A percentile compares a stretch with the other conserved stretches of the same genome.
Conservation (phyloP, 2,797 vertebrate species). For the Lophotriccus pileatus region DNA sequence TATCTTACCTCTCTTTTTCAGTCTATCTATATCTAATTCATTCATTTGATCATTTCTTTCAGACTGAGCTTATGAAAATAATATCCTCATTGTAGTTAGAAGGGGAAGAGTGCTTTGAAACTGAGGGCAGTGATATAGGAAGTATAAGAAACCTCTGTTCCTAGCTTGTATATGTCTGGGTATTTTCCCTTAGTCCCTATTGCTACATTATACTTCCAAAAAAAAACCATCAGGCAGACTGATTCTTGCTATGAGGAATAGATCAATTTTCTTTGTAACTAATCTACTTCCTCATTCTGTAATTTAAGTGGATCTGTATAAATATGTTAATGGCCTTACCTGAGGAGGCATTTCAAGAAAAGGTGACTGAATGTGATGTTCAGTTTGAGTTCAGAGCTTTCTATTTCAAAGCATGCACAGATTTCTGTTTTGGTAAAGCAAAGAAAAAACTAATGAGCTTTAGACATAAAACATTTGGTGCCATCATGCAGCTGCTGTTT, state of each 20-base stretch:
- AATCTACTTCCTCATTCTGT: not conserved
- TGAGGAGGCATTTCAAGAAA: conserved; percentile 3
- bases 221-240: not conserved
- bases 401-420: not conserved
- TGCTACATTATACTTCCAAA: not conserved
- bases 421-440: conserved; percentile 32
- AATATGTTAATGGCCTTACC: not conserved
- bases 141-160: not conserved
- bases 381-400: not conserved
- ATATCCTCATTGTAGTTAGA: not conserved
- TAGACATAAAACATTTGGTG: conserved; percentile 42
- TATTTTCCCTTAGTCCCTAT: not conserved
- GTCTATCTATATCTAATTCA: not conserved
- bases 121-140: not conserved
- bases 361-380: not conserved
- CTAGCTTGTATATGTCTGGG: not conserved
- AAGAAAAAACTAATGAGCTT: conserved; percentile 8
- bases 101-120: not conserved
- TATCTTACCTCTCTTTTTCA: not conserved
- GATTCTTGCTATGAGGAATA: not conserved
- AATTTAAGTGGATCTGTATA: not conserved
- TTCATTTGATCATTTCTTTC: not conserved
- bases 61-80: not conserved
- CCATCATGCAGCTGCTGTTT: conserved; percentile 31
- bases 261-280: not conserved